Conservation (phyloP, 2,888 invertebrate species). For the Melikaiella ostensackeni region DNA sequence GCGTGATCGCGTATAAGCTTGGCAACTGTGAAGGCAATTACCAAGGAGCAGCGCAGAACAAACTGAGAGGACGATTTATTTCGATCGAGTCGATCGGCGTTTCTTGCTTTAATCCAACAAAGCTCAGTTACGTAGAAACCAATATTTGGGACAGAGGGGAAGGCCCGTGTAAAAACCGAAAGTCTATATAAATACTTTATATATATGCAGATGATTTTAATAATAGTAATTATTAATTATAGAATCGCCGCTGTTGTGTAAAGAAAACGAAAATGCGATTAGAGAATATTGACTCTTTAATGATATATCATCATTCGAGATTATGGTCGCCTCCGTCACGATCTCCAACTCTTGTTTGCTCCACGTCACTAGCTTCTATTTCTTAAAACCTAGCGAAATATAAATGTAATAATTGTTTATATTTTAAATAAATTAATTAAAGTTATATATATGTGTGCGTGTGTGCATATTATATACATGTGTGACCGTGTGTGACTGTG, state of each 20-base stretch:
- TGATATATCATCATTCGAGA: conserved; percentile 57
- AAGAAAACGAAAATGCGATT: conserved; percentile 53
- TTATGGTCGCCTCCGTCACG: conserved; percentile 62
- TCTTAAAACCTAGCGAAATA: conserved; percentile 54
- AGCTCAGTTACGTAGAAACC: conserved; percentile 24
- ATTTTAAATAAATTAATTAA: conserved; percentile 64
- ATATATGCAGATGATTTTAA: conserved; percentile 66
- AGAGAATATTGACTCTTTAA: conserved; percentile 53
- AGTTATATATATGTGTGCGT: conserved; percentile 60
- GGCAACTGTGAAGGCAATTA: conserved; percentile 19
- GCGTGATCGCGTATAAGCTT: conserved; percentile 20
- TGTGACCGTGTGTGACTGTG: conserved; percentile 44
- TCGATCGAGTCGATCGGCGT: conserved; percentile 22
- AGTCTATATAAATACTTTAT: conserved; percentile 68
- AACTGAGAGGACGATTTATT: conserved; percentile 23
- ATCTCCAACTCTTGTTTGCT: conserved; percentile 59
- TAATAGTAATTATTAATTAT: conserved; percentile 60
- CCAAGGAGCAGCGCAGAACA: conserved; percentile 7
- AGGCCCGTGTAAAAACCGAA: conserved; percentile 70
- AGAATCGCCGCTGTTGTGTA: conserved; percentile 65
- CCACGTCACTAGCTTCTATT: conserved; percentile 61
- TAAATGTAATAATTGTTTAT: conserved; percentile 72
- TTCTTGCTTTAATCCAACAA: conserved; percentile 32
- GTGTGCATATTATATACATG: conserved; percentile 49
- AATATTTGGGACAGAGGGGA: conserved; percentile 27